Evolutionary conservation across 2,888 invertebrate species (phyloP).

Genomic region (Drosophila siamana): DNA sequence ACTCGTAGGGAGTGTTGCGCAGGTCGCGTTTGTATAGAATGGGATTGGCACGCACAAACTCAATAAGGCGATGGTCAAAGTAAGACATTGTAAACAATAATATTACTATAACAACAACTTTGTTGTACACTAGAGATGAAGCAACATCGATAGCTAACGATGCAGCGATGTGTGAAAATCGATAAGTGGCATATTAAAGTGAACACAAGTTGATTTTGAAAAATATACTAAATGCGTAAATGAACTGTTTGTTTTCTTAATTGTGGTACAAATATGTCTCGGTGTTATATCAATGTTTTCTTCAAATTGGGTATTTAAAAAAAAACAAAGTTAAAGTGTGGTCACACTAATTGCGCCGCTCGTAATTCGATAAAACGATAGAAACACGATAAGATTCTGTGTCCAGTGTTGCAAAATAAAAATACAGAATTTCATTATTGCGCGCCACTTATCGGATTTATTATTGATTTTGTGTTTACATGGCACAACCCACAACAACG

Average conservation of each 20-base stretch:
- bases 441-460: constrained; percentile 60
- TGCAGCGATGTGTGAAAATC: neutral
- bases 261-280: neutral
- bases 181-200: too few relatives aligned
- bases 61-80: constrained; percentile 72
- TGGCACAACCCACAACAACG: neutral
- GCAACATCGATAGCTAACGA: neutral
- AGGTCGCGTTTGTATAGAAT: constrained; percentile 66
- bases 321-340: neutral
- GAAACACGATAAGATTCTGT: constrained; percentile 2
- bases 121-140: constrained; percentile 4
- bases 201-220: too few relatives aligned
- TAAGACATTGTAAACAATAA: constrained; percentile 38
- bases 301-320: too few relatives aligned
- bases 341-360: constrained; percentile 6
- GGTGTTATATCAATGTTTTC: too few relatives aligned
- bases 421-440: constrained; percentile 9
- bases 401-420: constrained; percentile 34
- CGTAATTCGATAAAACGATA: constrained; percentile 32
- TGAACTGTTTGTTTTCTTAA: too few relatives aligned
- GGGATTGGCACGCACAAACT: constrained; percentile 77
- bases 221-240: too few relatives aligned
- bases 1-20: constrained; percentile 71
- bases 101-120: constrained; percentile 22
- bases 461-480: constrained; percentile 58